A percentile compares a stretch with the other conserved stretches of the same genome.
phyloP scores from a whole-genome alignment of 2,888 invertebrate genomes.

The Rhagium mordax region DNA sequence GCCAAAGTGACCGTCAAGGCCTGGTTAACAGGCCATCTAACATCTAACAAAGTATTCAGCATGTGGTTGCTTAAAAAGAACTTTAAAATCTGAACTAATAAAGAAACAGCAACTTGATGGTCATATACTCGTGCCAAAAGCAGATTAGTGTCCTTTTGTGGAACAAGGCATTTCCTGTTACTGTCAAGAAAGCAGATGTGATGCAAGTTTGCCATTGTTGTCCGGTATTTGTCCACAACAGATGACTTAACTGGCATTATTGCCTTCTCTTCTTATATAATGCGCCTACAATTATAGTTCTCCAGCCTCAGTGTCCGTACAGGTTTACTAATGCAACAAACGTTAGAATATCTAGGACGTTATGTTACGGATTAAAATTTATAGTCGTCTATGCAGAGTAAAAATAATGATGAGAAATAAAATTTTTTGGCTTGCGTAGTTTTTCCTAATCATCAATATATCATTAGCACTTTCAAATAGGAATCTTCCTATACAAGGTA shows the following conservation, averaged over 20 bases:
- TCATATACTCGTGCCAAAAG: constrained; percentile 49
- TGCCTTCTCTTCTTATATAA: constrained; percentile 20
- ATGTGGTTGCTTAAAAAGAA: constrained; percentile 26
- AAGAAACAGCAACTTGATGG: constrained; percentile 16
- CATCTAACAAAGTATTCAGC: constrained; percentile 26
- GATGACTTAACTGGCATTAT: constrained; percentile 34
- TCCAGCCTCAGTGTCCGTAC: not conserved
- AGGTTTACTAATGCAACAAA: not conserved
- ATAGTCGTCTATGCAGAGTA: not conserved
- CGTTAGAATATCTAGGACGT: not conserved
- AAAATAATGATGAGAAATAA: no score
- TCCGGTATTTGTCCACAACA: constrained; percentile 26
- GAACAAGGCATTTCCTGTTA: constrained; percentile 53
- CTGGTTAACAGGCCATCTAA: constrained; percentile 16
- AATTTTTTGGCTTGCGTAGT: no score
- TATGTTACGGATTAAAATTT: not conserved
- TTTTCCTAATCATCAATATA: no score
- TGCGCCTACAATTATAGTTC: constrained; percentile 27
- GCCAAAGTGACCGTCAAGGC: not conserved
- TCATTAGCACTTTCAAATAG: no score
- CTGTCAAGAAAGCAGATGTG: constrained; percentile 53
- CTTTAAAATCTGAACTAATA: constrained; percentile 28
- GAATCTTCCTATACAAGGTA: no score
- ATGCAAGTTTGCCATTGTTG: constrained; percentile 43
- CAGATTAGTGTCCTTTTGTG: constrained; percentile 46